Evolutionary conservation across 2,113 vertebrate genomes (phyloP).

Genomic region (Apus apus): DNA sequence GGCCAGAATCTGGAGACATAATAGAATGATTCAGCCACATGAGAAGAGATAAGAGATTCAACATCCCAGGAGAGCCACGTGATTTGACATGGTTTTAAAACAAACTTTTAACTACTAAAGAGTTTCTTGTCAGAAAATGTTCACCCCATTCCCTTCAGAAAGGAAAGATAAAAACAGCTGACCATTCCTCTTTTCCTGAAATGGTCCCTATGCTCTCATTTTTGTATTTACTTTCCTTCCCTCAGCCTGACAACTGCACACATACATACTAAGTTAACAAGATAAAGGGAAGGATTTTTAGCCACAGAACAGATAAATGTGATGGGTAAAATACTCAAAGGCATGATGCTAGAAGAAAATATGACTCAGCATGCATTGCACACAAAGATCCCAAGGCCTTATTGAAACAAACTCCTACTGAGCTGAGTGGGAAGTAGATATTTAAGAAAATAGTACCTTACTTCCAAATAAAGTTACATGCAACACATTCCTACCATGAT

Average conservation of each 20-base stretch:
- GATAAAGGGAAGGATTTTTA: neutral
- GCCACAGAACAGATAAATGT: constrained; percentile 16
- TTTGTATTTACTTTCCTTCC: constrained; percentile 16
- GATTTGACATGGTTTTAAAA: neutral
- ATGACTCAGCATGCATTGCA: neutral
- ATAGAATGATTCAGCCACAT: neutral
- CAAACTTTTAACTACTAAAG: constrained; percentile 34
- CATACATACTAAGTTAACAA: constrained; percentile 17
- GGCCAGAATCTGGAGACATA: constrained; percentile 7
- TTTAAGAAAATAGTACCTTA: neutral
- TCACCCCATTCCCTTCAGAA: constrained; percentile 14
- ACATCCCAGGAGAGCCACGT: neutral
- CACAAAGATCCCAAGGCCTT: neutral
- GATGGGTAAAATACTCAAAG: constrained; percentile 25
- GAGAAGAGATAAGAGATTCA: neutral
- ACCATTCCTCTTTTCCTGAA: constrained; percentile 37
- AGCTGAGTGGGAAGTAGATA: neutral
- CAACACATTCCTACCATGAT: neutral
- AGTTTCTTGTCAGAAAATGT: constrained; percentile 17
- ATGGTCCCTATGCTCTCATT: neutral
- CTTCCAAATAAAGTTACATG: neutral
- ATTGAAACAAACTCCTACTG: neutral
- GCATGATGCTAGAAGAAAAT: neutral
- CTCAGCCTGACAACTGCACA: neutral
- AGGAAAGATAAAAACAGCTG: constrained; percentile 24